Evolutionary conservation across 2,113 vertebrate species (phyloP), one percentile per base, ranked within the genome.

Genomic region (Dipodomys merriami): DNA sequence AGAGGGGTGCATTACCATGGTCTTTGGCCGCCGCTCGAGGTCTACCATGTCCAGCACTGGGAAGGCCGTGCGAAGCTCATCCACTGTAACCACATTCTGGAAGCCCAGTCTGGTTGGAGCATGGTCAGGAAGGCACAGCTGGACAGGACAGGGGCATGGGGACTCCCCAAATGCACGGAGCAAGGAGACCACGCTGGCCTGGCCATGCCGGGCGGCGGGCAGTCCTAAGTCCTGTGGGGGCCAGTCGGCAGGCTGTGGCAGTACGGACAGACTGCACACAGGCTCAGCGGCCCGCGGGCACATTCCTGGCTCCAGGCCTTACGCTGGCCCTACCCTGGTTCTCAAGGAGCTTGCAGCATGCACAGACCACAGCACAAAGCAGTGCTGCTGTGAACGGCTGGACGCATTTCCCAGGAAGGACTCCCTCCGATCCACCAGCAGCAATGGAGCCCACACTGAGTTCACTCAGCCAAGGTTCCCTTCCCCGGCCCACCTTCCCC

Each of bases 31-130:
- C 83, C 99, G 98, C 96, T 98, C 98, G 27, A 98, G 98, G 97
- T 99, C 99, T 96, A 99, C 99, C 85, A 99, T 98, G 97, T 99
- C 99, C 8, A 99, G 97, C 30, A 99, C 96, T 30, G 99, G 99
- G 97, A 99, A 99, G 0, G 98, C 98, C 11, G 97, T 98, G 90
- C 99, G 98, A 85, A 99, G 96, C 81, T 98, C 98, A n/a, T 99
- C 99, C 57, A 99, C 97, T 23, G 99, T 99, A 20, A 99, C 97
- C 68, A 99, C 97, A 0, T 99, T 97, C 95, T 98, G 97, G 97
- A 99, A 99, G 16, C 99, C 99, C 96, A 99, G 95, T 95, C 99
- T 99, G 93, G 60, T 94, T 99, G 93, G 64, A 94, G 95, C 79
- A 86, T 67, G 72, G 60, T 98, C 87, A 98, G 97, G 97, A 96